These are phyloP conservation scores for Cryptocheilus praepositus DNA, from an alignment of 2,888 invertebrate species.

Conservation along the genomic window DNA sequence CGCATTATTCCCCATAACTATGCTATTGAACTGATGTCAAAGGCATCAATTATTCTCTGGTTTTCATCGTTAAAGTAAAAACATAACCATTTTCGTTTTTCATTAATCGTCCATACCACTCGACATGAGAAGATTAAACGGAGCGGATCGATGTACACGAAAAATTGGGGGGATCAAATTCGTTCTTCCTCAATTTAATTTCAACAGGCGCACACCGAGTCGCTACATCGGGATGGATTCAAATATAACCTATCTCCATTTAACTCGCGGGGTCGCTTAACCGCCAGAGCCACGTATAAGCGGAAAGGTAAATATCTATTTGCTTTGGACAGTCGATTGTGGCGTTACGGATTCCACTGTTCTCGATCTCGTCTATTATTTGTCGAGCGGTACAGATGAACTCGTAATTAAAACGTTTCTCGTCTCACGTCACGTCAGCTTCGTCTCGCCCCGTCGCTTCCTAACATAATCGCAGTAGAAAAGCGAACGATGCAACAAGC, in stretches of 20 bases:
- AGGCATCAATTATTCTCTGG: not conserved
- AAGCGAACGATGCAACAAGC: no score
- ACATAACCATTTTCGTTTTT: conserved; percentile 3
- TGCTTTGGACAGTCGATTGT: conserved; percentile 31
- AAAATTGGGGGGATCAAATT: conserved; percentile 16
- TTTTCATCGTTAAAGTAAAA: not conserved
- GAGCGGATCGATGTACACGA: not conserved
- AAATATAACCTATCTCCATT: conserved; percentile 28
- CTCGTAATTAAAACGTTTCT: no score
- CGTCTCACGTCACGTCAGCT: no score
- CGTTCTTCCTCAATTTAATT: conserved; percentile 13
- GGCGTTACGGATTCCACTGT: conserved; percentile 27
- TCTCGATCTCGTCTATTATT: not conserved
- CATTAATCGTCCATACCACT: not conserved
- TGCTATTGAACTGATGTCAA: no score
- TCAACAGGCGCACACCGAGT: conserved; percentile 12
- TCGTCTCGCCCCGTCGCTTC: no score
- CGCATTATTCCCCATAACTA: no score
- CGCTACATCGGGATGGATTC: not conserved
- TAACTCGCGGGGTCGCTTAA: conserved; percentile 35
- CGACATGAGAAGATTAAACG: conserved; percentile 6
- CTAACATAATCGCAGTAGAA: no score
- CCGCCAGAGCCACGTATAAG: conserved; percentile 30
- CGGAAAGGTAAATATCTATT: conserved; percentile 35
- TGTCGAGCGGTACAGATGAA: not conserved